Percentiles rank a stretch among this genome's conserved stretches.
These are phyloP conservation scores for Fistularia tabacaria DNA, from an alignment of 2,797 vertebrate species.

Conservation along the genomic window DNA sequence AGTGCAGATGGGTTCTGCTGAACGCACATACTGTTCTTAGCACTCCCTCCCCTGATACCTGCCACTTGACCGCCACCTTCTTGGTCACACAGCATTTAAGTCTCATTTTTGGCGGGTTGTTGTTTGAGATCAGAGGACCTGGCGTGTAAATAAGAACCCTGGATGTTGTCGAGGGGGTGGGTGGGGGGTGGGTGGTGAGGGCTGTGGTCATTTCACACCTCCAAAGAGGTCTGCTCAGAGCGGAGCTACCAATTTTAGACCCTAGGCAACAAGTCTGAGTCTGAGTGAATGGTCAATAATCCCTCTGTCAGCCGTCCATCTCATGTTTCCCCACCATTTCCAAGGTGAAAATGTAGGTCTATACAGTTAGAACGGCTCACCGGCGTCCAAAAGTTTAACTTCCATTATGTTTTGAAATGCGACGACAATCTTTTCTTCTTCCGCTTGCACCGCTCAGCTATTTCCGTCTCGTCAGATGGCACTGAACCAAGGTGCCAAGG, in stretches of 20 bases:
- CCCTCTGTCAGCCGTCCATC: conserved; percentile 24
- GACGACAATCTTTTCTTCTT: conserved; percentile 16
- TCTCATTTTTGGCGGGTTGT: conserved; percentile 12
- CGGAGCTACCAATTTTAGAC: conserved; percentile 36
- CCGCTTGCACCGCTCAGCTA: conserved; percentile 11
- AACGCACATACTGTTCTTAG: no score
- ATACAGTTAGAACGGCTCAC: conserved; percentile 19
- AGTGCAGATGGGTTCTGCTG: no score
- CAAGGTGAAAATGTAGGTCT: conserved; percentile 21
- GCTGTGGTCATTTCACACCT: conserved; percentile 14
- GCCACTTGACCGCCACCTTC: background rate
- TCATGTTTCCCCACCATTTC: conserved; percentile 29
- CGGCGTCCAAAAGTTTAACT: conserved; percentile 10
- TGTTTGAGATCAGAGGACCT: conserved; percentile 24
- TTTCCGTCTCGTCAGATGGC: conserved; percentile 22
- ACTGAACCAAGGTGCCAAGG: background rate
- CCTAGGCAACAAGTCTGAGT: conserved; percentile 28
- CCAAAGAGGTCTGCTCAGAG: conserved; percentile 25
- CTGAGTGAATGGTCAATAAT: conserved; percentile 41
- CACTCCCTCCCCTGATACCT: no score
- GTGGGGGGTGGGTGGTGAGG: no score
- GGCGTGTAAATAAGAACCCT: conserved; percentile 32
- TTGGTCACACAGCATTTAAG: conserved; percentile 16
- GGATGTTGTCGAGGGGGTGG: conserved; percentile 2
- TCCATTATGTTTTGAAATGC: conserved; percentile 27